Conservation (phyloP, 2,888 invertebrate genomes). For the Ichneumoninae sp. region DNA sequence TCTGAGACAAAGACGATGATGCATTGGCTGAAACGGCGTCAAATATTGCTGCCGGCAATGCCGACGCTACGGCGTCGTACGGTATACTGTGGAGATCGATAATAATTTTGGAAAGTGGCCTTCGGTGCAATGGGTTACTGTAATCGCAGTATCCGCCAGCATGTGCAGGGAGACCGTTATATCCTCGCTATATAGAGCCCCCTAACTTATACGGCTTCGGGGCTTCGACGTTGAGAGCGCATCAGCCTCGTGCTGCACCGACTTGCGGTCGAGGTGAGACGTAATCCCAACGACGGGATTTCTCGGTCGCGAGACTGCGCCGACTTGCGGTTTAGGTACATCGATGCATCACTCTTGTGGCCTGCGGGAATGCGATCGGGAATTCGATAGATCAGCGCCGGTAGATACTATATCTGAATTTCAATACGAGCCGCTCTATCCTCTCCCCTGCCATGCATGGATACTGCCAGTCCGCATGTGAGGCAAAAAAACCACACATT, state of each 20-base stretch:
- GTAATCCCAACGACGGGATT: conserved; percentile 43
- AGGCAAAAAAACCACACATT: not conserved
- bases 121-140: conserved; percentile 39
- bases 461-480: not conserved
- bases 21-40: conserved; percentile 14
- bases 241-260: conserved; percentile 30
- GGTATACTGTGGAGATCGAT: conserved; percentile 40
- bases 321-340: conserved; percentile 37
- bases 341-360: conserved; percentile 42
- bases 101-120: conserved; percentile 57
- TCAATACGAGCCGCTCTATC: conserved; percentile 43
- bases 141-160: conserved; percentile 43
- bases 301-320: conserved; percentile 28
- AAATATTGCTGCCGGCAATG: not conserved
- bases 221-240: conserved; percentile 34
- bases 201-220: conserved; percentile 16
- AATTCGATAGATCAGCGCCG: conserved; percentile 27
- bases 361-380: conserved; percentile 17
- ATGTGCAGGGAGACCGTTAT: not conserved
- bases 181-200: not conserved
- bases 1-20: conserved; percentile 23
- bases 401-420: conserved; percentile 37
- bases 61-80: not conserved
- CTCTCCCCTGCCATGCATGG: not conserved
- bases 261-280: conserved; percentile 43